Conservation (phyloP, 1,140 invertebrate species). For the Oryctes rhinoceros region DNA sequence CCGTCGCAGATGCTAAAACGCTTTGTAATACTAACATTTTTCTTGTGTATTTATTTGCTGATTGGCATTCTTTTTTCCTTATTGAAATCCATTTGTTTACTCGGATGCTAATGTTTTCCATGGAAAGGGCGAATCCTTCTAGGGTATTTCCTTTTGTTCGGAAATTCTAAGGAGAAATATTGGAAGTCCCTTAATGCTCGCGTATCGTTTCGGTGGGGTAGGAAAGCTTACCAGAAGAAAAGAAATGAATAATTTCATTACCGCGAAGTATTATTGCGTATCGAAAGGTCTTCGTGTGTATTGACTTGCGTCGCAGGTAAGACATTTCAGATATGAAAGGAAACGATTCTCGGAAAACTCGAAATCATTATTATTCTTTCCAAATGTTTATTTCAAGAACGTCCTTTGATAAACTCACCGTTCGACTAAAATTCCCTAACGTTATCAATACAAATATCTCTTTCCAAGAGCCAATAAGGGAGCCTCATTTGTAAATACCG, state of each 20-base stretch:
- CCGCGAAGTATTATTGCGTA: not conserved
- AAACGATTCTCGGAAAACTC: too few species aligned
- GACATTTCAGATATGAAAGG: too few species aligned
- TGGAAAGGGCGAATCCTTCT: slow-evolving; percentile 15
- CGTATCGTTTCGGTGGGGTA: not conserved
- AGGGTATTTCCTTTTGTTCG: not conserved
- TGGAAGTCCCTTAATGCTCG: slow-evolving; percentile 1
- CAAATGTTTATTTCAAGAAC: too few species aligned
- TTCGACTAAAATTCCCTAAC: too few species aligned
- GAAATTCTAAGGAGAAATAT: slow-evolving; percentile 13
- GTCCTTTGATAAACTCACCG: too few species aligned
- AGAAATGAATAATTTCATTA: not conserved
- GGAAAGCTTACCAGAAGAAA: not conserved
- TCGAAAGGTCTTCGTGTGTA: not conserved
- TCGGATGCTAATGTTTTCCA: slow-evolving; percentile 12
- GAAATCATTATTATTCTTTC: too few species aligned
- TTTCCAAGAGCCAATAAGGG: too few species aligned
- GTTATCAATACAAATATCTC: too few species aligned
- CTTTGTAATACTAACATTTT: slow-evolving; percentile 33
- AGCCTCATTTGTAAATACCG: too few species aligned
- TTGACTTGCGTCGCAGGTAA: too few species aligned
- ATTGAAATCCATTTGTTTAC: slow-evolving; percentile 33
- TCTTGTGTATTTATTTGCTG: slow-evolving; percentile 36
- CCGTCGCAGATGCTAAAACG: slow-evolving; percentile 27
- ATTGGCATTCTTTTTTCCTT: slow-evolving; percentile 32